phyloP scores from a whole-genome alignment of 2,888 invertebrate genomes.

The Sinotaia quadrata region DNA sequence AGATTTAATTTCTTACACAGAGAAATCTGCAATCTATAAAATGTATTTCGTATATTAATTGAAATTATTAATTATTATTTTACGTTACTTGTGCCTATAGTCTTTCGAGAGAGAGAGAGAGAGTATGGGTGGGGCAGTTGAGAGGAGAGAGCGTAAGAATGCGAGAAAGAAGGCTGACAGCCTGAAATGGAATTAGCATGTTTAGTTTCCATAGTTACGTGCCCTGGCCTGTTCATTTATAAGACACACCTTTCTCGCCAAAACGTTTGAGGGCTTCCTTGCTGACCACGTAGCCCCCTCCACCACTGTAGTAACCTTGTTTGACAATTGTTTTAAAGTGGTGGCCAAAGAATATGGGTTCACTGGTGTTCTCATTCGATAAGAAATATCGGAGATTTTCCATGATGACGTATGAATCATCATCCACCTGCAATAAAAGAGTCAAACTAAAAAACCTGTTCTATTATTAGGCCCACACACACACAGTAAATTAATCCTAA shows the following conservation, averaged over 20 bases:
- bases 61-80: too few species aligned
- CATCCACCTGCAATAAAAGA: conserved; percentile 87
- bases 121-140: background rate
- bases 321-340: conserved; percentile 63
- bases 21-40: too few species aligned
- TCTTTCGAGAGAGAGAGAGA: background rate
- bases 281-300: conserved; percentile 90
- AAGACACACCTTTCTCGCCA: conserved; percentile 37
- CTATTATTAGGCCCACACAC: too few species aligned
- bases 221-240: background rate
- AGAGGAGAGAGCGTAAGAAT: background rate
- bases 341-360: conserved; percentile 85
- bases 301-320: conserved; percentile 74
- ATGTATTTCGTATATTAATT: too few species aligned
- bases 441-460: too few species aligned
- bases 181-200: background rate
- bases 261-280: conserved; percentile 83
- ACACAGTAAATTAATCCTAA: too few species aligned
- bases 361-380: conserved; percentile 77
- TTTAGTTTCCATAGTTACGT: background rate
- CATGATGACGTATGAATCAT: conserved; percentile 96
- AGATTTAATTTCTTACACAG: too few species aligned
- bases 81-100: too few species aligned
- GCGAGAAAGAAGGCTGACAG: background rate
- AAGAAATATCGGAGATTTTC: conserved; percentile 91